A percentile compares a stretch with the other conserved stretches of the same genome.
Conservation (phyloP, 2,888 invertebrate genomes). For the Erpobdella octoculata region DNA sequence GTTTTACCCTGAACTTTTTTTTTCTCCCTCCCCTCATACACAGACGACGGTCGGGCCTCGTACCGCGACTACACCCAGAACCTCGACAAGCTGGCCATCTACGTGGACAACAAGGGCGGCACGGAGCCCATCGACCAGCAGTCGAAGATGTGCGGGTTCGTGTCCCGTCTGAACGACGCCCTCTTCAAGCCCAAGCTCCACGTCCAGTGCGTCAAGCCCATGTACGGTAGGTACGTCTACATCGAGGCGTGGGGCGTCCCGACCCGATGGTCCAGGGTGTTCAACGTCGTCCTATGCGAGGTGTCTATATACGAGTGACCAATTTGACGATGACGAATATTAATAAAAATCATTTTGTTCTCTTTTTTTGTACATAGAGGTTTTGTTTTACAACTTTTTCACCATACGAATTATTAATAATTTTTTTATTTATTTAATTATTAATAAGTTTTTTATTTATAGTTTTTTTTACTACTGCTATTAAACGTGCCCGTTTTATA, state of each 20-base stretch:
- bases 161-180: constrained; percentile 54
- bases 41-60: constrained; percentile 30
- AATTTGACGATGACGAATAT: neutral
- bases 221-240: constrained; percentile 54
- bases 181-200: constrained; percentile 54
- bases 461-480: too few relatives aligned
- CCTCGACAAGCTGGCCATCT: constrained; percentile 55
- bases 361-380: too few relatives aligned
- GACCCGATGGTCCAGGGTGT: constrained; percentile 54
- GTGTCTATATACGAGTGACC: constrained; percentile 53
- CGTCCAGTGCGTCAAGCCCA: constrained; percentile 52
- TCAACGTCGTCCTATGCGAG: constrained; percentile 56
- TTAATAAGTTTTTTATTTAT: too few relatives aligned
- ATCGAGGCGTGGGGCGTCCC: constrained; percentile 55
- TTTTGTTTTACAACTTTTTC: too few relatives aligned
- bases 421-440: too few relatives aligned
- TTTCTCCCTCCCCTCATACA: neutral
- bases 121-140: constrained; percentile 39
- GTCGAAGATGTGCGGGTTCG: constrained; percentile 52
- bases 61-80: constrained; percentile 54
- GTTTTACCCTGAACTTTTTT: neutral
- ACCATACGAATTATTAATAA: too few relatives aligned
- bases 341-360: too few relatives aligned
- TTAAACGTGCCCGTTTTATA: too few relatives aligned
- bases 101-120: constrained; percentile 52